Base-by-base conservation (phyloP, 2,113 vertebrate genomes). In the Clinocottus analis region DNA sequence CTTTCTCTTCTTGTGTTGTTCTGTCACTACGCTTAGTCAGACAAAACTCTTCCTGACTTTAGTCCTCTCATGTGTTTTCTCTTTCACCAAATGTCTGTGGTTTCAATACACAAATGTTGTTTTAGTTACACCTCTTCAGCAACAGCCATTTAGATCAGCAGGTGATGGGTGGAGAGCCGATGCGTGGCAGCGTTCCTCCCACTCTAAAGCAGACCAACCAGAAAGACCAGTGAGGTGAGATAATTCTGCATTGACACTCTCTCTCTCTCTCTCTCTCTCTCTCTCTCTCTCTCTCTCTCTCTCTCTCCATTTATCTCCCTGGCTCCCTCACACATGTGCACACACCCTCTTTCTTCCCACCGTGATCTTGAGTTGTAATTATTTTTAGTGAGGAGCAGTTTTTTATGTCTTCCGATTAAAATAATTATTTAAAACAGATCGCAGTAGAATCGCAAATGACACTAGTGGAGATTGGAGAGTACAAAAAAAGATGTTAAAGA, bases 181-280 rank as follows among this genome's bases (percentile, higher is more conserved):
- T 45, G 75, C 14, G 55, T 2, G 35, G 65, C 85, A 76, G 85
- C 79, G 89, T 91, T 91, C 87, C 82, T 77, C 72, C 82, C 65
- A 67, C 66, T 79, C 72, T 79, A 37, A 92, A 87, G 93, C 80
- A 85, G 89, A 90, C 81, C 59, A 85, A 94, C 94, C 25, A 89
- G 94, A 94, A 93, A 94, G 82, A 94, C 94, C 85, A 92, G 94
- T 90, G 85, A 93, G 88, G 89, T 92, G 77, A 90, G 93, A 91
- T 92, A 72, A 90, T 80, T 93, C 74, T 71, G 65, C 23, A 45
- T 12, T 77, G 81, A 89, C 88, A 89, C 71, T 13, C 12, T 43
- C 41, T 43, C 41, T 43, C 41, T 43, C 41, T 43, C 16, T 45
- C 43, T 45, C 14, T 45, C 43, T 45, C 43, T 45, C 82, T 73